Base-by-base conservation (phyloP, 2,797 vertebrate species). In the Gallinago stenura region DNA sequence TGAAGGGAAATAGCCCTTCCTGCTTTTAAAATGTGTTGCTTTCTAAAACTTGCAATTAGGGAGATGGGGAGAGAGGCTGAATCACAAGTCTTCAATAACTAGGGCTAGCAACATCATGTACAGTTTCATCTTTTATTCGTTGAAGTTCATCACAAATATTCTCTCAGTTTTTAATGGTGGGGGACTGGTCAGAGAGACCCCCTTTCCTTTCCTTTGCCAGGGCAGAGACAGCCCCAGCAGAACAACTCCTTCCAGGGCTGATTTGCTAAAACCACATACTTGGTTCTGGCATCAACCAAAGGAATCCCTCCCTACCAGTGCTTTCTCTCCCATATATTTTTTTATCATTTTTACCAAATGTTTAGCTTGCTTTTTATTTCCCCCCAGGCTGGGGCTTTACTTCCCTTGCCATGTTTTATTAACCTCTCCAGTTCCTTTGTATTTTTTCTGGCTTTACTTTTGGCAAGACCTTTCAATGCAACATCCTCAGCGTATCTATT, bases 391-490 rank as follows among this genome's bases (percentile, higher is more conserved):
- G 73, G 91, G 28, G 46, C 7, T 61, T 93, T 82, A n/a, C 58
- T 90, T 94, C 71, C 43, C 20, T 86, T 68, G n/a, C 60, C 30
- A 8, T 84, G 45, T 81, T 93, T 94, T 73, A 94, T 90, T 92
- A 95, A 95, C 77, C n/a, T 89, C 26, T 92, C 33, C 53, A 5
- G 56, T 72, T 70, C 64, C 69, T 68, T 39, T 70, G 31, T 87
- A 83, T 95, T 94, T 94, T 94, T 86, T 77, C 46, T 94, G 71
- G 87, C 48, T 93, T 87, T 94, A 79, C 6, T 79, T 90, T 83
- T 96, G 91, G 71, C 85, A 93, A 77, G 56, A 86, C 86, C 41
- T 90, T 97, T 73, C 84, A 82, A 69, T 90, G 35, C 31, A 92
- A 72, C 41, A 83, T 69, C 75, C 66, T 81, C 88, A 95, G 37